Evolutionary conservation across 2,113 vertebrate genomes (phyloP), one percentile per base, ranked within the genome.

Genomic region (Percina caprodes): DNA sequence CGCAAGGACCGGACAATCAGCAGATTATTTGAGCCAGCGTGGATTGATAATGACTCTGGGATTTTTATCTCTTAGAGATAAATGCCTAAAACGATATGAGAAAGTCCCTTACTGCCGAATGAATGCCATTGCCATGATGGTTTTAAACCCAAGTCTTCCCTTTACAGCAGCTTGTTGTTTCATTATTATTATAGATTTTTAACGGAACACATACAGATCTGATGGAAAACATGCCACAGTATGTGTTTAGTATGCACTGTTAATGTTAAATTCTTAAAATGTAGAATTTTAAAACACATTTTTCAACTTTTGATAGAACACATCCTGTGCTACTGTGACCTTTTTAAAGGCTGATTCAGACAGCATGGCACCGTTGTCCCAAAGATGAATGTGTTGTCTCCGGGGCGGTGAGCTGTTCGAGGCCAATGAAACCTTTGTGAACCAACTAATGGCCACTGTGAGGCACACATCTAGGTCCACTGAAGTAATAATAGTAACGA

Each of bases 61-160:
- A 19, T 80, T 77, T 42, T 65, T 18, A 74, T 77, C 66, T 69
- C 13, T 72, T 24, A 15, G 33, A 42, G 59, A 68, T 65, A n/a
- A 63, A 62, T 19, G 58, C 51, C 62, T 61, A 19, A 61, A 30
- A 42, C n/a, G 14, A 69, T 18, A 54, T 42, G 58, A 80, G 70
- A 77, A 78, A 71, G 49, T 79, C 89, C 69, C 67, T 73, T 79
- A 72, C 72, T 75, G 85, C 70, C 77, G 87, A 78, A 77, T 82
- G 82, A 89, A 89, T 82, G 85, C 85, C 52, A 45, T 69, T 48
- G 80, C 66, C 74, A 4, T 23, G 71, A 88, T 85, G 74, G 75
- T 89, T 75, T 88, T 73, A 70, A 81, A 66, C 54, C 74, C 45
- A 82, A 90, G 89, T 91, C 90, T 91, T 91, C 91, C 92, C 89